Evolutionary conservation across 1,140 invertebrate species (phyloP), one percentile per base, ranked within the genome.

Genomic region (Zaprionus davidi): DNA sequence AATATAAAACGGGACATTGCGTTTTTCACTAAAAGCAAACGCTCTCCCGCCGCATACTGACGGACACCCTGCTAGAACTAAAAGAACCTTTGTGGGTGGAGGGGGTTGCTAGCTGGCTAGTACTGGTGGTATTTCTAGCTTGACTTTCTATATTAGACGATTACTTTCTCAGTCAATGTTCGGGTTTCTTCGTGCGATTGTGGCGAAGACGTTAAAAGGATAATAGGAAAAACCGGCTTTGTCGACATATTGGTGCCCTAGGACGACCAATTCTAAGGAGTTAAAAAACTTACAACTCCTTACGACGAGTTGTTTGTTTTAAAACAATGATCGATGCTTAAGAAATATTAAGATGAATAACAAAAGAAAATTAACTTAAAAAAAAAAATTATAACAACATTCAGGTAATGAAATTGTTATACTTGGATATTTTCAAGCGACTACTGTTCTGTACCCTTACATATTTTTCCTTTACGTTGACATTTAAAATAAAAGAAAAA

Each of bases 1-100:
- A 90, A 88, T 76, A 85, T 81, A 79, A 82, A 79, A 81, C 78
- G 69, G 84, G 85, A 81, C 84, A 88, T 86, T 88, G 84, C 80
- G 77, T 86, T 86, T 88, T 83, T 77, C 80, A 72, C 24, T 59
- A 17, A 44, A 44, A 53, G 12, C 46, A n/a, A 59, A 20, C 26
- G 46, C 46, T 51, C 20, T 22, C 46, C 71, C 64, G 68, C 24
- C 68, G 59, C 24, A 57, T 49, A 57, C 20, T 58, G 20, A 65
- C 41, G 69, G 63, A 51, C 12, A 38, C 26, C 38, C 20, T 34
- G 17, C 36, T 62, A 70, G 41, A 2, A 31, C 58, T 46, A 5
- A 46, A 46, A 17, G 7, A n/a, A 15, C n/a, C 41, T 38, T 51
- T 24, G 5, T 24, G 41, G 41, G n/a, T 7, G n/a, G n/a, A 24